Evolutionary conservation across 2,797 vertebrate genomes (phyloP).

Genomic region (Peromyscus aztecus): DNA sequence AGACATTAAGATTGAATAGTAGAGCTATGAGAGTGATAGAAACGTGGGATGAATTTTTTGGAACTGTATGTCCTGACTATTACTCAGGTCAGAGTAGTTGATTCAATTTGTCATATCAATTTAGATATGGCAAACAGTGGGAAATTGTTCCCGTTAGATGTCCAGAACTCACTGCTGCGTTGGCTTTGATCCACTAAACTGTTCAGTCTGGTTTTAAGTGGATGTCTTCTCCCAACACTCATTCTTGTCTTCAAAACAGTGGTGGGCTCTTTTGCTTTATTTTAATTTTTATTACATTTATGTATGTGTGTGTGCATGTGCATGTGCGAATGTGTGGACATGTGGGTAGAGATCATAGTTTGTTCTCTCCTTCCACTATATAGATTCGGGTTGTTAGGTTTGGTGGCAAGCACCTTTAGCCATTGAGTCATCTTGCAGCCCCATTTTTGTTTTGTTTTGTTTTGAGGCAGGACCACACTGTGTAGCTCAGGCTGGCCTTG

Average conservation of each 20-base stretch:
- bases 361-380: not conserved
- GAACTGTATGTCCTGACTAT: conserved; percentile 2
- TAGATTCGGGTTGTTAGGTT: not conserved
- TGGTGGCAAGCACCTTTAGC: not conserved
- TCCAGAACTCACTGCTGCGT: not conserved
- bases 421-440: not conserved
- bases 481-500: not conserved
- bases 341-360: not conserved
- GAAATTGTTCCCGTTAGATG: conserved; percentile 43
- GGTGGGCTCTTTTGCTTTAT: conserved; percentile 37
- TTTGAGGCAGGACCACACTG: not conserved
- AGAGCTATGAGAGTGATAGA: not conserved
- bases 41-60: not conserved
- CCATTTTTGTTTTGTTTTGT: not conserved
- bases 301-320: not conserved
- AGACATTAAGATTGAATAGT: conserved; percentile 9
- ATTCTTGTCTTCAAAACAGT: not conserved
- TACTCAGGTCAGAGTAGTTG: conserved; percentile 10
- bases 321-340: not conserved
- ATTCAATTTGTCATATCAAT: conserved; percentile 25
- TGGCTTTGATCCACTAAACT: not conserved
- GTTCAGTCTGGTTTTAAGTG: conserved; percentile 55
- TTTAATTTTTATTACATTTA: not conserved
- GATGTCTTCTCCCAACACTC: not conserved
- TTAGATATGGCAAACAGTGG: conserved; percentile 43